phyloP scores from a whole-genome alignment of 2,888 invertebrate species.

The Neoitamus cyanurus region DNA sequence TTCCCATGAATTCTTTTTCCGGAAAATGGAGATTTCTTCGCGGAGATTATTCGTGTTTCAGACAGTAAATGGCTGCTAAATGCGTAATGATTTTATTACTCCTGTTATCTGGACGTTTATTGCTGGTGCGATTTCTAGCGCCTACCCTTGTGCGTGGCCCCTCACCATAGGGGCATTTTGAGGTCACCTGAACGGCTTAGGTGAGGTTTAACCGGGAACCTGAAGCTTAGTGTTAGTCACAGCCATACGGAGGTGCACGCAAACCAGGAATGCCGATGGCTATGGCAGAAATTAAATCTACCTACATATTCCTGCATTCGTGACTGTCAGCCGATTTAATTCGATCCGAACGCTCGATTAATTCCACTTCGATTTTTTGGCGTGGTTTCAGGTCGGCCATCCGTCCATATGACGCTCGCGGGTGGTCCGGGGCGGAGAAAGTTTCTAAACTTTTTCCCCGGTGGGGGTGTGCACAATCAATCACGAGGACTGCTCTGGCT shows the following conservation, averaged over 20 bases:
- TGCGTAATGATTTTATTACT: slow-evolving; percentile 7
- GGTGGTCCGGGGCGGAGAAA: background rate
- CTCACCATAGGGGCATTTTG: background rate
- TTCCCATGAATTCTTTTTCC: background rate
- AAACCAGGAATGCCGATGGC: background rate
- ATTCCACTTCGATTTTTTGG: background rate
- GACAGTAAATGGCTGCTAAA: slow-evolving; percentile 17
- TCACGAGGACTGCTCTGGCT: background rate
- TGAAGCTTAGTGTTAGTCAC: background rate
- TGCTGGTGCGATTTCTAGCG: slow-evolving; percentile 3
- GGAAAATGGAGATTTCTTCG: background rate
- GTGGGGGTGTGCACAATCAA: background rate
- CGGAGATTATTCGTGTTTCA: slow-evolving; percentile 1
- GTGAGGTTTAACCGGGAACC: background rate
- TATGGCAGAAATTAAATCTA: background rate
- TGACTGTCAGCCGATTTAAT: slow-evolving; percentile 11
- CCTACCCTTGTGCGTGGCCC: background rate
- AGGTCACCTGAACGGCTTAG: background rate
- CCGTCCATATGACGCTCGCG: background rate
- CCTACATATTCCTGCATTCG: background rate
- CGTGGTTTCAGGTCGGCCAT: background rate
- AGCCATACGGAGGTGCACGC: background rate
- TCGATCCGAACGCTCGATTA: background rate
- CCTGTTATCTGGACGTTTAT: slow-evolving; percentile 13
- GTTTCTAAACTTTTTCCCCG: background rate